Evolutionary conservation across 2,113 vertebrate species (phyloP), one percentile per base, ranked within the genome.

Genomic region (Menidia beryllina): DNA sequence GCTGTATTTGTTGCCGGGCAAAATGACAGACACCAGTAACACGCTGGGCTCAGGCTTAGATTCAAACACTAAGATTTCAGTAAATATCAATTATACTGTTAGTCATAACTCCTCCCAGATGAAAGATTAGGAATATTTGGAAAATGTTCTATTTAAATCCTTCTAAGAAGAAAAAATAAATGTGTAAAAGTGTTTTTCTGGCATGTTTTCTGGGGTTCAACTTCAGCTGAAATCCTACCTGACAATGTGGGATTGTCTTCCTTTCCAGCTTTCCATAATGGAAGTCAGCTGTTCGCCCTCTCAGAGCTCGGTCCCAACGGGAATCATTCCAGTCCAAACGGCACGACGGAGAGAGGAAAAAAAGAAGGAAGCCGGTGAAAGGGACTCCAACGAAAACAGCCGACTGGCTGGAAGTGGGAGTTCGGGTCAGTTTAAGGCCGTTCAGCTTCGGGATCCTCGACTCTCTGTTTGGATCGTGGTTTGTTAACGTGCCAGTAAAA

Each of bases 271-370:
- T 77, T 86, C 77, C 75, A 54, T 91, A 94, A 94, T 84, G 88
- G 77, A 92, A 90, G 81, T 94, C 93, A 93, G 93, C 91, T 95
- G 93, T 85, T 69, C 45, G 87, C 91, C 90, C 92, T 93, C 89
- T 89, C 62, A 75, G 84, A 90, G 81, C 81, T 87, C 82, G 84
- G 78, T 88, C 93, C 91, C 87, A 81, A 79, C 80, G 89, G 83
- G 81, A 93, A 48, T 56, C 66, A 52, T 73, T 86, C 89, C 92
- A 95, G 92, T 41, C 77, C 72, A 94, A 95, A 93, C 87, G 92
- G 83, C 75, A 66, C 30, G 92, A 89, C 71, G 78, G 79, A 84
- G 68, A 13, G 59, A 76, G 45, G 66, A 63, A 75, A 85, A 85
- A 82, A 79, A 83, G 48, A 68, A 49, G 53, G 38, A 57, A 21